Evolutionary conservation across 2,797 vertebrate species (phyloP), one percentile per base, ranked within the genome.

Genomic region (Microctenopoma lineatum): DNA sequence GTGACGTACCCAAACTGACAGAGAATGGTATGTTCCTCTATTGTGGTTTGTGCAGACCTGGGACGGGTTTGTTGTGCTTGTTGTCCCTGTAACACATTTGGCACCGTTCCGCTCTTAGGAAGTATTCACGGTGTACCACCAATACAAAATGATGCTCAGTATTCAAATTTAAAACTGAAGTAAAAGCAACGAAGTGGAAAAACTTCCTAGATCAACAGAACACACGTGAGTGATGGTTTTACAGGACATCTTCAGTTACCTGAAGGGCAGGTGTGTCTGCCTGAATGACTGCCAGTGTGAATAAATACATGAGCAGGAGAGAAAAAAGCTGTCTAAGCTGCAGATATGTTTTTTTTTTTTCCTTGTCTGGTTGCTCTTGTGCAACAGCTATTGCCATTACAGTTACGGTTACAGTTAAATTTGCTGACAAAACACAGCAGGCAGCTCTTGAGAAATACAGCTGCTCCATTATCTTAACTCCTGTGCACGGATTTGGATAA

Each of bases 401-500:
- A 53, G 80, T 85, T 80, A 81, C 66, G 41, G 80, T 87, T 86
- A 70, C 62, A 75, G 80, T 80, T 86, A 59, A 84, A 90, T 67
- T 61, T 82, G 87, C 87, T 90, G 88, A 89, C 90, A 90, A 87
- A 91, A 90, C 84, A 90, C 69, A 84, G 66, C 59, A 75, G 64
- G 73, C 68, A 59, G 46, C 42, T 29, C 63, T 59, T 65, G 69
- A 59, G 59, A 74, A 63, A 66, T 27, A 36, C 83, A 89, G 88
- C 84, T 85, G 88, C 78, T 75, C 62, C 18, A 59, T 80, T 71
- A 80, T 84, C 73, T 77, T 26, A 44, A 7, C 53, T 59, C 44
- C 13, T 48, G 38, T 73, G 66, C 18, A 42, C 54, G 52, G 54
- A 53, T 80, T 66, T 77, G 70, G 85, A 62, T 72, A 27, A 18